Percentiles rank a stretch among this genome's conserved stretches.
Conservation (phyloP, 2,113 vertebrate species). For the Percina caprodes region DNA sequence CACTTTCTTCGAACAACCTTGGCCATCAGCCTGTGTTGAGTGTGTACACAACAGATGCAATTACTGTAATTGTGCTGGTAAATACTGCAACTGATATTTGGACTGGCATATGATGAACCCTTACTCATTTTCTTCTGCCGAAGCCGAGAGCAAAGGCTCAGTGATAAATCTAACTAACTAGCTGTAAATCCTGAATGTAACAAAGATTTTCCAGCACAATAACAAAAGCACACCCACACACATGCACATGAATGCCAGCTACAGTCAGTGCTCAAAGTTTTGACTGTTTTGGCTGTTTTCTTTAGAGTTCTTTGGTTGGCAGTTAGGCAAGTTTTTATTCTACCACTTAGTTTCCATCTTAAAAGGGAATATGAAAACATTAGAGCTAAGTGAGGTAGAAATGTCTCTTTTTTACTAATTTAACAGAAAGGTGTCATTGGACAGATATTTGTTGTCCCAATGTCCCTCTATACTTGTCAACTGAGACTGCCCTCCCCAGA, state of each 20-base stretch:
- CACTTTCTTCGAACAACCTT: conserved; percentile 27
- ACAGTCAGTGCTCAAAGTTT: conserved; percentile 23
- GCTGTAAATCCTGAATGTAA: conserved; percentile 46
- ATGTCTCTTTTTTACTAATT: not conserved
- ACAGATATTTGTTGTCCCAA: not conserved
- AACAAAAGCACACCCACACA: conserved; percentile 48
- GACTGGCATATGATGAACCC: conserved; percentile 18
- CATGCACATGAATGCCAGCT: conserved; percentile 45
- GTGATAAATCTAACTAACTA: conserved; percentile 25
- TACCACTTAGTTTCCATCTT: conserved; percentile 2
- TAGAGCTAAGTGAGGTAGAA: not conserved
- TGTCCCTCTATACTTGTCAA: not conserved
- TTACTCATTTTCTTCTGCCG: conserved; percentile 28
- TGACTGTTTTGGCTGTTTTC: conserved; percentile 27
- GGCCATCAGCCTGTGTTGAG: conserved; percentile 1
- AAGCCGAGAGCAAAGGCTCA: conserved; percentile 37
- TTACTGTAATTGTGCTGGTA: conserved; percentile 16
- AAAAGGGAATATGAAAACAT: not conserved
- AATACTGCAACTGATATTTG: conserved; percentile 42
- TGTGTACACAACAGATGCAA: conserved; percentile 27
- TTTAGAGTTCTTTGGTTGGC: conserved; percentile 19
- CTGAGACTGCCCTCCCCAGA: too few relatives aligned
- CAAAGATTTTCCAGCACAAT: conserved; percentile 43
- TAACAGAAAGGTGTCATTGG: conserved; percentile 8
- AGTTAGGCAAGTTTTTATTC: not conserved